Conservation (phyloP, 1,140 invertebrate genomes). For the Bombus fervidus region DNA sequence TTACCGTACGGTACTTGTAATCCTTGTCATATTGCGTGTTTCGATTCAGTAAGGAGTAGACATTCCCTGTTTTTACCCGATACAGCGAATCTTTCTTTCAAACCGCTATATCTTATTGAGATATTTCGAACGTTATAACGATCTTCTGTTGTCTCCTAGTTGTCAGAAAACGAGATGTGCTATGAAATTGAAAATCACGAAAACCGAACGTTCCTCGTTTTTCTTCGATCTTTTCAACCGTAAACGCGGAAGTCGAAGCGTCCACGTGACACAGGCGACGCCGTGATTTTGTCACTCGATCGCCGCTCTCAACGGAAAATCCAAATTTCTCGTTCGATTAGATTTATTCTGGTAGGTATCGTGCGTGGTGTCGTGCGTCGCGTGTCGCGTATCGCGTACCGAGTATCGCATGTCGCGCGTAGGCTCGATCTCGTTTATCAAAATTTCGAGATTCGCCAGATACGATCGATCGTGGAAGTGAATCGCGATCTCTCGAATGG, state of each 20-base stretch:
- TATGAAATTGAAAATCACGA: too few species aligned
- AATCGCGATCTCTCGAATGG: not conserved
- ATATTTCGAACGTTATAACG: too few species aligned
- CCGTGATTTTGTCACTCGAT: constrained; percentile 27
- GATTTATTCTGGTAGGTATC: constrained; percentile 45
- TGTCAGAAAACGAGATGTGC: too few species aligned
- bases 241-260: constrained; percentile 47
- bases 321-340: constrained; percentile 57
- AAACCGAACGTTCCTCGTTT: too few species aligned
- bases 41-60: too few species aligned
- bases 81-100: too few species aligned
- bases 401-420: constrained; percentile 3
- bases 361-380: not conserved
- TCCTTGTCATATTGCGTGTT: too few species aligned
- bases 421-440: not conserved
- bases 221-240: too few species aligned
- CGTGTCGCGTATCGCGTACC: not conserved
- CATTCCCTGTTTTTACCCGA: too few species aligned
- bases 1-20: too few species aligned
- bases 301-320: constrained; percentile 54
- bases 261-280: constrained; percentile 51
- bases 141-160: too few species aligned
- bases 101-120: too few species aligned
- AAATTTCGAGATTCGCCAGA: not conserved
- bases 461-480: not conserved